Evolutionary conservation across 2,113 vertebrate genomes (phyloP), one percentile per base, ranked within the genome.

Genomic region (Campylorhamphus procurvoides): DNA sequence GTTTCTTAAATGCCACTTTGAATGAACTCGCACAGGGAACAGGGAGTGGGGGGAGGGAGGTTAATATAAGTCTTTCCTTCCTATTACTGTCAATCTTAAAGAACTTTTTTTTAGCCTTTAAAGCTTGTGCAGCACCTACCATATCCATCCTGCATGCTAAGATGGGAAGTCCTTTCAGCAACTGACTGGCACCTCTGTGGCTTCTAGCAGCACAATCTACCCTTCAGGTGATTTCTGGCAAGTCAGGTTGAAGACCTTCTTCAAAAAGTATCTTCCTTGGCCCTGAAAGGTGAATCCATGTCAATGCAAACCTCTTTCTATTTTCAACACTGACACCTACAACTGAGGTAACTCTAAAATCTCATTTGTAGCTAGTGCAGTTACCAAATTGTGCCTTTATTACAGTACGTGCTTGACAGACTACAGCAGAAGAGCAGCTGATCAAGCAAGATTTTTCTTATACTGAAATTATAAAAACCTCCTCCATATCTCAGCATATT

Each of bases 361-460:
- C 49, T 74, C 7, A 17, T 17, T 14, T 59, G 31, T 5, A 5
- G 50, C 27, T n/a, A 49, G 9, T 14, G 18, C 31, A 68, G 53
- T 25, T 46, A 60, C 12, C 31, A 56, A 44, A 35, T 6, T 25
- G 20, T 39, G 20, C 15, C 31, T 81, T 76, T 67, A 20, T 19
- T 35, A 52, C 0, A 5, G 20, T 27, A 56, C 3, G 7, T 9
- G 10, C n/a, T 50, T 0, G 0, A 55, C 12, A 74, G 29, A 7
- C 33, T 44, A 40, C 40, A 66, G 46, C 40, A 50, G 50, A 60
- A 50, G 3, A 56, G 28, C 8, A 47, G 12, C 18, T 80, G 35
- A 73, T 20, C 29, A 77, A 44, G 39, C 9, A 74, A 79, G 44
- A 11, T 24, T 83, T 74, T 55, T 31, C 18, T 17, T 73, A 6